Evolutionary conservation across 2,888 invertebrate genomes (phyloP).

Genomic region (Smittia sp.): DNA sequence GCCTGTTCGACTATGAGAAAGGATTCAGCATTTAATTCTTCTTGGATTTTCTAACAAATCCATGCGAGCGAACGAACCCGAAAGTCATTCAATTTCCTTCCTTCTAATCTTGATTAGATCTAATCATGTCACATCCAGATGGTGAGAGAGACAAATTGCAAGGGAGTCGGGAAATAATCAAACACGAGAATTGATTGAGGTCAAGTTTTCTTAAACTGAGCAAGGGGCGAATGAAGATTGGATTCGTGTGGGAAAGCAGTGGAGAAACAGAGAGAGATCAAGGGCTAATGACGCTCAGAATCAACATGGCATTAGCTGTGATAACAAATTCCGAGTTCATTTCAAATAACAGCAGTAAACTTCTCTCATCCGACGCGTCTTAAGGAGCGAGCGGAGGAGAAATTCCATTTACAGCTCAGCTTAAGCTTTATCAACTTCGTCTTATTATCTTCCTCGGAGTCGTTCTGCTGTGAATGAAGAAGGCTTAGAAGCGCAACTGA

Average conservation of each 20-base stretch:
- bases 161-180: not conserved
- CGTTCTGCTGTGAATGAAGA: constrained; percentile 4
- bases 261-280: too few relatives aligned
- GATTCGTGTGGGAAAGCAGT: too few relatives aligned
- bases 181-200: not conserved
- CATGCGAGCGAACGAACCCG: not conserved
- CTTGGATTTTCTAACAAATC: not conserved
- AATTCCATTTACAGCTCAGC: not conserved
- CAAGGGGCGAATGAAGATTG: too few relatives aligned
- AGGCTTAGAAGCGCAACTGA: not conserved
- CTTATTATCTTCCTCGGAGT: not conserved
- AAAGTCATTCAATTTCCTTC: not conserved
- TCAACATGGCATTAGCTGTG: too few relatives aligned
- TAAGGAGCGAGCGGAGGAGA: too few relatives aligned
- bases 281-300: too few relatives aligned
- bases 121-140: not conserved
- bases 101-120: not conserved
- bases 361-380: too few relatives aligned
- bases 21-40: not conserved
- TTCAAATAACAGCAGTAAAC: not conserved
- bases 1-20: not conserved
- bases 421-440: constrained; percentile 7
- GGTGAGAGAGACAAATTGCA: not conserved
- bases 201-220: not conserved
- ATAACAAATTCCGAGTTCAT: not conserved